A percentile compares a stretch with the other conserved stretches of the same genome.
These are phyloP conservation scores for Acomys russatus DNA, from an alignment of 2,797 vertebrate species.

Conservation along the genomic window DNA sequence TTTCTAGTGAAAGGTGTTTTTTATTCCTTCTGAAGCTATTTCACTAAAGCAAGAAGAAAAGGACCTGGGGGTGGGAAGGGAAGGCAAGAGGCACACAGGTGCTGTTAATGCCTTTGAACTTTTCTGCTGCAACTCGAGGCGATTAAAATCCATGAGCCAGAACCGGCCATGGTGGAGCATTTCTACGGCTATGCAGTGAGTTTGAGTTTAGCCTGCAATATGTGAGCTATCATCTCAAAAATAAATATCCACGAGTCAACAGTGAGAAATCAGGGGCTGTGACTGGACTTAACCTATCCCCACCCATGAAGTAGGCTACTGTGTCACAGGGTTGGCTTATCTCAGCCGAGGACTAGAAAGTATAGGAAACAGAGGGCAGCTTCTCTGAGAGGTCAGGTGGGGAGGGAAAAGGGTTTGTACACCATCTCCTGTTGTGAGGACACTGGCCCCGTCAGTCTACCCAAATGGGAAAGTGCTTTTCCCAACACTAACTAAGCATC, in stretches of 20 bases:
- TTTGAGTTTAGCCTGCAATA: neutral
- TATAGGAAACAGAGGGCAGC: slow-evolving; percentile 70
- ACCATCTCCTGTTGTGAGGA: slow-evolving; percentile 52
- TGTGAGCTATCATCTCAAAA: neutral
- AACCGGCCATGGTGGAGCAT: neutral
- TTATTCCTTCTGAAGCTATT: slow-evolving; percentile 83
- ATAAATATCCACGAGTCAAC: slow-evolving; percentile 79
- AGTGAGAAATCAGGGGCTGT: slow-evolving; percentile 74
- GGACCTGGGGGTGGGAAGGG: neutral
- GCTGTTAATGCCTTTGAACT: slow-evolving; percentile 80
- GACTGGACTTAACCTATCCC: slow-evolving; percentile 80
- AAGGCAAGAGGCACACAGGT: slow-evolving; percentile 64
- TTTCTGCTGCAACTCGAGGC: slow-evolving; percentile 73
- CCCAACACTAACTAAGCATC: slow-evolving; percentile 63
- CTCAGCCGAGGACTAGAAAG: slow-evolving; percentile 75
- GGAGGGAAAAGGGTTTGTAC: neutral
- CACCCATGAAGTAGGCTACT: slow-evolving; percentile 81
- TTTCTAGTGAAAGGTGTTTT: slow-evolving; percentile 86
- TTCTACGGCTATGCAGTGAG: neutral
- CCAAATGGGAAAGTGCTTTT: slow-evolving; percentile 62
- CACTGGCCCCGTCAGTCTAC: neutral
- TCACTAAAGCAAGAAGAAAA: slow-evolving; percentile 77
- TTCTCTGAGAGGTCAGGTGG: slow-evolving; percentile 70
- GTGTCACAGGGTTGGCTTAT: slow-evolving; percentile 74
- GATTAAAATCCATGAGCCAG: slow-evolving; percentile 52